Base-by-base conservation (phyloP, 2,797 vertebrate genomes). In the Xenentodon cancila region DNA sequence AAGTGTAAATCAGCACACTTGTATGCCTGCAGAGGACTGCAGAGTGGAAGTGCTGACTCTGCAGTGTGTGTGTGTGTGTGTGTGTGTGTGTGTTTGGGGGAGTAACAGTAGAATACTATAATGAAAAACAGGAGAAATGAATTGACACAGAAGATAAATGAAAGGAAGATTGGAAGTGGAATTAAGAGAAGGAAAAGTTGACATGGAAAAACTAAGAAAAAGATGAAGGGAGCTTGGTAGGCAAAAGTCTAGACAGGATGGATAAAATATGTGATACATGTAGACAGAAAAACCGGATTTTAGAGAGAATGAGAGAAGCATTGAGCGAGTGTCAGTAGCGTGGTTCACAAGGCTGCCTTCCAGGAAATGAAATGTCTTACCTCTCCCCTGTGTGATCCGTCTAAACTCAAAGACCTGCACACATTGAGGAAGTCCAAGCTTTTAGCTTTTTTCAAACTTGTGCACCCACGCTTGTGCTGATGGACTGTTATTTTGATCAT, bases 21-120 rank as follows among this genome's bases (percentile, higher is more conserved):
- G 61, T 76, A 68, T 75, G 79, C 77, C 80, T 87, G 86, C 84
- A 82, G 79, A 84, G 77, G 73, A 73, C 79, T 86, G 85, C 80
- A 53, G 78, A 75, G 68, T 37, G 45, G 63, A 85, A 89, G 56
- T 55, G 88, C 84, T 88, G 87, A 91, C 64, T 83, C 67, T 1
- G 68, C 87, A 79, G 4, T 47, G 49, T 53, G 59, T 21, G 30
- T 27, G 16, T 49, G 48, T 27, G 25, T 9, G 51, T 45, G 37
- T 11, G 32, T 20, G 55, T 34, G 30, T 30, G 16, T 8, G 20
- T 44, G n/a, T n/a, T n/a, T 8, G 54, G 55, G 25, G 32, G 17
- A 34, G 42, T 34, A 11, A 37, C 11, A 13, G 34, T 37, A 9
- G 34, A 37, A 37, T 37, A 37, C 34, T 37, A 37, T 13, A 37